phyloP scores from a whole-genome alignment of 2,113 vertebrate species.

The Noctilio leporinus region DNA sequence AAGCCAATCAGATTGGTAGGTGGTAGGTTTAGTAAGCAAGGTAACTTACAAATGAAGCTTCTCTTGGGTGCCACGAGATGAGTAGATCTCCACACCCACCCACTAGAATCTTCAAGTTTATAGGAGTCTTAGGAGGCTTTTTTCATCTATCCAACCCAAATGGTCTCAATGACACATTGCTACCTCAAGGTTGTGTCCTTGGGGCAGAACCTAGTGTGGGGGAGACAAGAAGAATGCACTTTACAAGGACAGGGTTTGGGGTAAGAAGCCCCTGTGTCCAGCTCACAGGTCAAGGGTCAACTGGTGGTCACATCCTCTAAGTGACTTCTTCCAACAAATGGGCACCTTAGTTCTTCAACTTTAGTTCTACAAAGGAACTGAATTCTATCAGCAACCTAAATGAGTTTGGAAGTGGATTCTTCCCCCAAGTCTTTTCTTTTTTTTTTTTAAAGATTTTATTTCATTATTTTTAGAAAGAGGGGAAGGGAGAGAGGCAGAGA shows the following conservation, averaged over 20 bases:
- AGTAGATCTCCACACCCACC: background rate
- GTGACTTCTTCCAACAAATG: no score
- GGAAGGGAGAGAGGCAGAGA: no score
- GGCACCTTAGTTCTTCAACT: no score
- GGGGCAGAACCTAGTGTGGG: background rate
- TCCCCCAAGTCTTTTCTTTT: background rate
- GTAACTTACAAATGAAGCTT: background rate
- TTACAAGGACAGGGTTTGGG: background rate
- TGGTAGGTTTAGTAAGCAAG: no score
- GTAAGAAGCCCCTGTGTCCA: background rate
- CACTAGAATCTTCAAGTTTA: background rate
- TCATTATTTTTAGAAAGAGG: no score
- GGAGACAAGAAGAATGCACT: background rate
- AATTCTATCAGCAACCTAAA: background rate
- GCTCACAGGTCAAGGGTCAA: background rate
- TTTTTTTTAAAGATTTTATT: no score
- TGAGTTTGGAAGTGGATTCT: background rate
- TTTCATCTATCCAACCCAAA: background rate
- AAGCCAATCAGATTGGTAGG: background rate
- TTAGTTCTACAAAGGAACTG: background rate
- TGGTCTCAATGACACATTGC: background rate
- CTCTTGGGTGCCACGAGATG: background rate
- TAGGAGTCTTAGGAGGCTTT: background rate
- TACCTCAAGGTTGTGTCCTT: background rate
- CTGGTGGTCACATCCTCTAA: no score